Percentiles rank a stretch among this genome's conserved stretches.
phyloP scores from a whole-genome alignment of 1,140 invertebrate genomes.

The Anoplolepis gracilipes region DNA sequence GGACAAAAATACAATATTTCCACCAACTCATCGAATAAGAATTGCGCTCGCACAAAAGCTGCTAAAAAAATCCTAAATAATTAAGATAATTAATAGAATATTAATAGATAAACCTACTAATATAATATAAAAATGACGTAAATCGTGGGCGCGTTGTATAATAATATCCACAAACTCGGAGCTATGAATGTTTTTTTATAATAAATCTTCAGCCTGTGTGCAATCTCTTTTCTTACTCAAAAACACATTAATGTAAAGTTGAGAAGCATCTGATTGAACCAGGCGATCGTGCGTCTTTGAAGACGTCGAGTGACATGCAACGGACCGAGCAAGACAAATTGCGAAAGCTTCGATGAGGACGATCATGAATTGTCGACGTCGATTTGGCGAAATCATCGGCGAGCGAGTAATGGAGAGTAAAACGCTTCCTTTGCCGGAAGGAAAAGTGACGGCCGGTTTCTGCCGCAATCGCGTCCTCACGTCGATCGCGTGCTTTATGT shows the following conservation, averaged over 20 bases:
- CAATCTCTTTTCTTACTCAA: neutral
- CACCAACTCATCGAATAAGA: neutral
- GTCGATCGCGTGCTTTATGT: slow-evolving; percentile 62
- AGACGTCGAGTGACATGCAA: neutral
- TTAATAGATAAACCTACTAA: no score
- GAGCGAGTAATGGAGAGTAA: neutral
- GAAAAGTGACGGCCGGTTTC: slow-evolving; percentile 35
- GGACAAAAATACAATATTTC: neutral
- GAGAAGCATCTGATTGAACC: neutral
- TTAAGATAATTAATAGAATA: neutral
- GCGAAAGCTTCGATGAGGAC: neutral
- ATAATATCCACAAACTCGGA: no score
- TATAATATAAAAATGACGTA: no score
- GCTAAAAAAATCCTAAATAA: neutral
- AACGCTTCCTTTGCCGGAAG: slow-evolving; percentile 48
- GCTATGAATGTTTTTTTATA: no score
- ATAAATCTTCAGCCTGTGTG: no score
- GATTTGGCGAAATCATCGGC: neutral
- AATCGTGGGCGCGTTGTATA: no score
- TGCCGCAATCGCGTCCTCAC: slow-evolving; percentile 37
- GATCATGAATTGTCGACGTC: neutral
- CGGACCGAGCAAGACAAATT: neutral
- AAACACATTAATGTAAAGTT: neutral
- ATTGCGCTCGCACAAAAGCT: neutral
- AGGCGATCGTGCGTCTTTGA: neutral